Evolutionary conservation across 2,797 vertebrate genomes (phyloP), one percentile per base, ranked within the genome.

Genomic region (Acipenser transmontanus): DNA sequence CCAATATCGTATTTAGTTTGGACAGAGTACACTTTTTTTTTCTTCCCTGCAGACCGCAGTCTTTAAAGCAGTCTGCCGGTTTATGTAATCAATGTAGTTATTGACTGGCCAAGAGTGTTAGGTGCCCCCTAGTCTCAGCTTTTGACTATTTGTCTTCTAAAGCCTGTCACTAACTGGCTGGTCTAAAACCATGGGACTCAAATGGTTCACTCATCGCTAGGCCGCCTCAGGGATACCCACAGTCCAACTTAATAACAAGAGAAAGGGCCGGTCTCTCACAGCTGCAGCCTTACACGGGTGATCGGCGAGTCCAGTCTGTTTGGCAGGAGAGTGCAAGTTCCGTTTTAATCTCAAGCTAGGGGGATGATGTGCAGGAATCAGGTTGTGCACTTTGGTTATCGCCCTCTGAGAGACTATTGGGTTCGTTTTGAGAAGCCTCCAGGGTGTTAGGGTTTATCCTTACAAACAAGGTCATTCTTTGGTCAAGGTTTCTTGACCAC

Each of bases 401-500:
- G 61, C 59, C 64, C 61, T 71, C 49, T 8, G 10, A 12, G 59
- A 66, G 65, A 71, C 64, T 64, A 54, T 64, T 59, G 51, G 50
- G 62, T 65, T 66, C 50, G 54, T n/a, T 54, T 71, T 68, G 68
- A 66, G 60, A 47, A 34, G 9, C 62, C 34, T 70, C 71, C 68
- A 67, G 64, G 17, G 59, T 47, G 47, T 66, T 63, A 64, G 66
- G 60, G 13, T 66, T 49, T 68, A 17, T 68, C 61, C 63, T 47
- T 61, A 56, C 51, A 64, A 59, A 14, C 65, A 52, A 49, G 51
- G 63, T 69, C 70, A 61, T 51, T 66, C 68, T 69, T 66, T 65
- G 66, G 60, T 72, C 72, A 72, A 68, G 68, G 68, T 57, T 67
- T 71, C 64, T 64, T 64, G 64, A 68, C 68, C 64, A 34, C 59